These are phyloP conservation scores for Phylloscopus collybita DNA, from an alignment of 2,797 vertebrate genomes.

Conservation along the genomic window DNA sequence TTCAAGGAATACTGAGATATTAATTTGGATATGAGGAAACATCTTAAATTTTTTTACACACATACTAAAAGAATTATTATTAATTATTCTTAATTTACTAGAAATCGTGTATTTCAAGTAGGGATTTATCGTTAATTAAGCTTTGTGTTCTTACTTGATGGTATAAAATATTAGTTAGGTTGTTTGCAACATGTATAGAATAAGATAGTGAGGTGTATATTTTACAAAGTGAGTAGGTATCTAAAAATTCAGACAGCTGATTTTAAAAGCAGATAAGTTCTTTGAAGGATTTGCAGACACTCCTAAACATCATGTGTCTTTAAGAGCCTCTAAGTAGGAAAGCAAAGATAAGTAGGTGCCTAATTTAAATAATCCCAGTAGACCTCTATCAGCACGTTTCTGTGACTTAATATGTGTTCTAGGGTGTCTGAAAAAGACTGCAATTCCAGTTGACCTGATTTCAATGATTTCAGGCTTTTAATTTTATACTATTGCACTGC, in stretches of 20 bases:
- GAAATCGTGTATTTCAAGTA: not conserved
- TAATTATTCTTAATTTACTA: not conserved
- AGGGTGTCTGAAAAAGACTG: not conserved
- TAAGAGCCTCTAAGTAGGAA: not conserved
- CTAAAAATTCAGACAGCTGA: not conserved
- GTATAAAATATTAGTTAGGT: not conserved
- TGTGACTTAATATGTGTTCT: not conserved
- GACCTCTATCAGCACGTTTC: not conserved
- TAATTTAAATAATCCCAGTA: conserved; percentile 19
- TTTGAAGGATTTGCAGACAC: not conserved
- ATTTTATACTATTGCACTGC: not conserved
- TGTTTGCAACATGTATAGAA: not conserved
- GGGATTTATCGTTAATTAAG: not conserved
- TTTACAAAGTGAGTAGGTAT: not conserved
- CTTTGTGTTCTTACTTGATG: not conserved
- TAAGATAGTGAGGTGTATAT: not conserved
- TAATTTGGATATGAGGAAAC: not conserved
- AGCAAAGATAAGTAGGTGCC: not conserved
- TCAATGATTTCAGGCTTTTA: not conserved
- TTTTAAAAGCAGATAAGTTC: not conserved
- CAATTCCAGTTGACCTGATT: not conserved
- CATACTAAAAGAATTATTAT: not conserved
- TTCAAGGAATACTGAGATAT: not conserved
- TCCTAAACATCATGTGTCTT: not conserved
- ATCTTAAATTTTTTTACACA: not conserved